Conservation (phyloP, 2,888 invertebrate species). For the Cosmia pyralina region DNA sequence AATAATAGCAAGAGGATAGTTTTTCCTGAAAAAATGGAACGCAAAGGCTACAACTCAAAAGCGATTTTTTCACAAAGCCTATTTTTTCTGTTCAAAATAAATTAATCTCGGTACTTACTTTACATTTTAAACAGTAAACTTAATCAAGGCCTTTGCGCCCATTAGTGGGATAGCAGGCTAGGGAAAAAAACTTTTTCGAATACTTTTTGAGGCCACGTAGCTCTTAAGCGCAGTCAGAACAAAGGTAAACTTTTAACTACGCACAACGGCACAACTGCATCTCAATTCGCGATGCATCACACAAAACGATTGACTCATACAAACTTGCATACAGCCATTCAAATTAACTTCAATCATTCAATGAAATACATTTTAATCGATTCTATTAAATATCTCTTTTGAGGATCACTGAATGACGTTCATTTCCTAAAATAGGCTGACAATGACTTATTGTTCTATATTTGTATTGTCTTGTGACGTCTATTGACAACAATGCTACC, state of each 20-base stretch:
- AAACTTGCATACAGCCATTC: conserved; percentile 33
- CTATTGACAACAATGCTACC: conserved; percentile 11
- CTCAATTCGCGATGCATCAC: conserved; percentile 6
- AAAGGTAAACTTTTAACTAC: not conserved
- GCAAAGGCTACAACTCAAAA: too few relatives aligned
- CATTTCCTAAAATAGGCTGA: conserved; percentile 48
- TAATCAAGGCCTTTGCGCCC: too few relatives aligned
- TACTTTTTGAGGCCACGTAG: not conserved
- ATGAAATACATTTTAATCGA: conserved; percentile 36
- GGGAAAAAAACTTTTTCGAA: not conserved
- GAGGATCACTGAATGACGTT: conserved; percentile 43
- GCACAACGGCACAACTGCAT: conserved; percentile 22
- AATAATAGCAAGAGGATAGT: not conserved
- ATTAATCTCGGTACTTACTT: too few relatives aligned
- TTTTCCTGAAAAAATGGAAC: not conserved
- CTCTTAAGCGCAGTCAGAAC: too few relatives aligned
- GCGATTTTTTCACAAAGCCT: not conserved
- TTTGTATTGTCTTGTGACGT: conserved; percentile 41
- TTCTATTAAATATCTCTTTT: conserved; percentile 16
- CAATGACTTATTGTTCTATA: conserved; percentile 59
- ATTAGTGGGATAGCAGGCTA: too few relatives aligned
- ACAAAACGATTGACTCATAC: conserved; percentile 25
- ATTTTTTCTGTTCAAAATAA: not conserved
- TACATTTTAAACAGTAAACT: too few relatives aligned
- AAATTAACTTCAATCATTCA: conserved; percentile 43